Conservation (phyloP, 1,140 invertebrate species). For the Pseudomyrmex concolor region DNA sequence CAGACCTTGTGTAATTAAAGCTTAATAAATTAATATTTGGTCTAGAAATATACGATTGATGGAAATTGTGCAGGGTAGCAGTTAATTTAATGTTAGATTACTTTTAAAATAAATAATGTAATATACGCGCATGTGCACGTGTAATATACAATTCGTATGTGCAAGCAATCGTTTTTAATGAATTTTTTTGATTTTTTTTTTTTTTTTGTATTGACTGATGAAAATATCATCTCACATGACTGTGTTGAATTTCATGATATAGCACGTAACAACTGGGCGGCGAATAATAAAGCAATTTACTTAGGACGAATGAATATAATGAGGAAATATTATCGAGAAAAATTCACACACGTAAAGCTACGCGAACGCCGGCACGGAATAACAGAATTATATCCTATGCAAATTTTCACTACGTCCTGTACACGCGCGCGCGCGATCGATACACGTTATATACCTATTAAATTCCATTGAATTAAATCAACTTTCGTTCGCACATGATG, state of each 20-base stretch:
- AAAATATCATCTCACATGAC: too few relatives aligned
- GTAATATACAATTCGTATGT: not conserved
- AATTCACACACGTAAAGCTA: conserved; percentile 15
- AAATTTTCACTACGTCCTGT: conserved; percentile 39
- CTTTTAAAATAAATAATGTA: not conserved
- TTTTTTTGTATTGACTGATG: too few relatives aligned
- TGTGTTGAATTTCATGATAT: not conserved
- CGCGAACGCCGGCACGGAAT: conserved; percentile 24
- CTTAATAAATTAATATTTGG: conserved; percentile 36
- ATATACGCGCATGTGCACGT: not conserved
- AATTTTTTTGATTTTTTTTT: not conserved
- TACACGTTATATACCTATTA: conserved; percentile 39
- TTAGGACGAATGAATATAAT: conserved; percentile 39
- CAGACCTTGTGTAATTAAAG: not conserved
- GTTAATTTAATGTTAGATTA: conserved; percentile 20
- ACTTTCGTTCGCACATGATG: conserved; percentile 45
- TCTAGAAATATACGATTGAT: not conserved
- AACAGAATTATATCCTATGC: conserved; percentile 53
- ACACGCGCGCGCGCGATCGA: not conserved
- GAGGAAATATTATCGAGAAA: conserved; percentile 38
- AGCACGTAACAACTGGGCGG: not conserved
- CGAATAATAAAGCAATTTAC: conserved; percentile 3
- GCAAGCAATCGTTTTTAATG: not conserved
- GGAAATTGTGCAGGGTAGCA: not conserved
- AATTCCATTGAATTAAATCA: conserved; percentile 55